phyloP scores from a whole-genome alignment of 2,888 invertebrate species.

The Psylliodes chrysocephalus region DNA sequence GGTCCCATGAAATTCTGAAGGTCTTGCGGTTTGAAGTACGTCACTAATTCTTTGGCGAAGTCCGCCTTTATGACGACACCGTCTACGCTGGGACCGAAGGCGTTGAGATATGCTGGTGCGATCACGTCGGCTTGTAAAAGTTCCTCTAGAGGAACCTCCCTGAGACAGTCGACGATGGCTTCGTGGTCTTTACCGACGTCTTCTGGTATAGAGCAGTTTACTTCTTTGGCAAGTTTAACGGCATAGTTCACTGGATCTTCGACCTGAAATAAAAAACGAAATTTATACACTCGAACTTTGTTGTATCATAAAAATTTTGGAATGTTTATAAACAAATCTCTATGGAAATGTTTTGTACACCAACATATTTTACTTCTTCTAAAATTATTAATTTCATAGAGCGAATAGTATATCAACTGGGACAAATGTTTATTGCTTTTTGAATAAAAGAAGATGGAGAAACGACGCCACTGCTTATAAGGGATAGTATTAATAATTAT shows the following conservation, averaged over 20 bases:
- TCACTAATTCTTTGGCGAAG: constrained; percentile 82
- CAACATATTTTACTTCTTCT: too few relatives aligned
- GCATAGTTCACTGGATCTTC: constrained; percentile 87
- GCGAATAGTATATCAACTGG: too few relatives aligned
- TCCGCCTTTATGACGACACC: constrained; percentile 94
- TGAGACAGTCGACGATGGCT: constrained; percentile 83
- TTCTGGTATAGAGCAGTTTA: constrained; percentile 85
- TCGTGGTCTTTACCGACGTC: constrained; percentile 85
- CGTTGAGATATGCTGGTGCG: constrained; percentile 84
- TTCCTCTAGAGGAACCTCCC: constrained; percentile 79
- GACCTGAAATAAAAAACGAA: constrained; percentile 57
- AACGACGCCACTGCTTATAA: too few relatives aligned
- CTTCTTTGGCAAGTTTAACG: constrained; percentile 80
- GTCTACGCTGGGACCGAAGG: constrained; percentile 94
- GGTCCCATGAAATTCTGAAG: constrained; percentile 72
- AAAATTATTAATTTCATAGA: too few relatives aligned
- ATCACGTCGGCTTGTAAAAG: constrained; percentile 79
- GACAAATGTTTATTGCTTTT: too few relatives aligned
- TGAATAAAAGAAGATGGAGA: too few relatives aligned
- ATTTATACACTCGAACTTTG: too few relatives aligned
- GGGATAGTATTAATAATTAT: too few relatives aligned
- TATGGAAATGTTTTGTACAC: too few relatives aligned
- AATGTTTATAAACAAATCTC: too few relatives aligned
- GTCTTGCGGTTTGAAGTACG: constrained; percentile 75
- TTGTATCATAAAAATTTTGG: too few relatives aligned